These are phyloP conservation scores for Pomacea canaliculata DNA, from an alignment of 2,888 invertebrate species.

Conservation along the genomic window DNA sequence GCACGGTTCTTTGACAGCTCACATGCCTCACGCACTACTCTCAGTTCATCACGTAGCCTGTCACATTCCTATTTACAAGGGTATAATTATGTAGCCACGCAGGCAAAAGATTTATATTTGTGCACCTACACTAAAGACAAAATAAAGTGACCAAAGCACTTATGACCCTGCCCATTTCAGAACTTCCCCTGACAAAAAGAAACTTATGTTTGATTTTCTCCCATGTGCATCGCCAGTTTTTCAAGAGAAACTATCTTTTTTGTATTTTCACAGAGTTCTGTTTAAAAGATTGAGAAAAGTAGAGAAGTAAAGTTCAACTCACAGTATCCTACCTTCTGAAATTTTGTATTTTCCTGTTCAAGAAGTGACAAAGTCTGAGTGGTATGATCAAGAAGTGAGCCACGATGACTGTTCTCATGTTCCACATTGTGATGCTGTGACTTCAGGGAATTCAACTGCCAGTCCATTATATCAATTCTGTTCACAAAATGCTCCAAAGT, in stretches of 20 bases:
- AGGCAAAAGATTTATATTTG: too few relatives aligned
- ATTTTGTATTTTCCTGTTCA: slow-evolving; percentile 61
- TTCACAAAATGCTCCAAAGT: slow-evolving; percentile 18
- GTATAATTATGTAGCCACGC: too few relatives aligned
- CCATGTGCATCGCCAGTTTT: too few relatives aligned
- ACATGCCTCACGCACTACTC: slow-evolving; percentile 53
- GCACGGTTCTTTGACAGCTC: slow-evolving; percentile 48
- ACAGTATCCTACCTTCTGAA: slow-evolving; percentile 50
- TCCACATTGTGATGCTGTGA: slow-evolving; percentile 55
- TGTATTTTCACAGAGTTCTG: too few relatives aligned
- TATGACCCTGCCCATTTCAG: too few relatives aligned
- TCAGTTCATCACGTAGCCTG: slow-evolving; percentile 47
- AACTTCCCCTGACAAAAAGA: too few relatives aligned
- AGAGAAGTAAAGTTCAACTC: not conserved
- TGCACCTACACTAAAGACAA: too few relatives aligned
- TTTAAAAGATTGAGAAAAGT: not conserved
- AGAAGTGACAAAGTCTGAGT: slow-evolving; percentile 53
- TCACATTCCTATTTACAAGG: slow-evolving; percentile 47
- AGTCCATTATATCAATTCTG: slow-evolving; percentile 61
- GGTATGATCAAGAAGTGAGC: slow-evolving; percentile 57
- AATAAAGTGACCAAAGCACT: too few relatives aligned
- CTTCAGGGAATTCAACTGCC: slow-evolving; percentile 52
- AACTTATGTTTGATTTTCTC: too few relatives aligned
- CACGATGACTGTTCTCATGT: slow-evolving; percentile 53
- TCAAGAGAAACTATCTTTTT: too few relatives aligned